Percentiles rank a stretch among this genome's conserved stretches.
Conservation (phyloP, 2,113 vertebrate genomes). For the human region DNA sequence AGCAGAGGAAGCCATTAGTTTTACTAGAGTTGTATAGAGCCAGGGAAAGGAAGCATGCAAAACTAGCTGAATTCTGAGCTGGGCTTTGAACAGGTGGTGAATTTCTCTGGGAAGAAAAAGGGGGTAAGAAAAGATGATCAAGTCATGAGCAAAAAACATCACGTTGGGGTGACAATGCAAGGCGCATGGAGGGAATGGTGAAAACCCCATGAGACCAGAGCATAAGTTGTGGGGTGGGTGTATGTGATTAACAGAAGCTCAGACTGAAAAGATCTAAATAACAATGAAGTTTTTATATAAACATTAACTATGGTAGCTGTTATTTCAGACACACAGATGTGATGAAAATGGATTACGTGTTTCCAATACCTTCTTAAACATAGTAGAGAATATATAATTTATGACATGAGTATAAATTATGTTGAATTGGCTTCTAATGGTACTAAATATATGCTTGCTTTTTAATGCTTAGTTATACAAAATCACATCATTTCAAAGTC, state of each 20-base stretch:
- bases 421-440: not conserved
- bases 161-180: not conserved
- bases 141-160: not conserved
- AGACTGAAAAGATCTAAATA: not conserved
- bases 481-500: not conserved
- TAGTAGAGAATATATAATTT: not conserved
- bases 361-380: constrained; percentile 16
- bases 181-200: not conserved
- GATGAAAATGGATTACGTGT: not conserved
- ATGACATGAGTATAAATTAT: not conserved
- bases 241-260: not conserved
- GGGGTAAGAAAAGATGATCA: not conserved
- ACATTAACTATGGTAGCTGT: not conserved
- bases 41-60: not conserved
- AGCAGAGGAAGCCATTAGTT: not conserved
- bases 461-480: not conserved
- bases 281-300: not conserved
- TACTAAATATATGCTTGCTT: not conserved
- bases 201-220: not conserved
- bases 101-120: not conserved
- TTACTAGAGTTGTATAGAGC: not conserved
- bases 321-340: not conserved
- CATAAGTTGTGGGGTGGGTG: not conserved
- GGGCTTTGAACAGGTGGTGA: not conserved
- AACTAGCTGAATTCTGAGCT: not conserved